Conservation (phyloP, 2,113 vertebrate genomes). For the Boulengeromyrus knoepffleri region DNA sequence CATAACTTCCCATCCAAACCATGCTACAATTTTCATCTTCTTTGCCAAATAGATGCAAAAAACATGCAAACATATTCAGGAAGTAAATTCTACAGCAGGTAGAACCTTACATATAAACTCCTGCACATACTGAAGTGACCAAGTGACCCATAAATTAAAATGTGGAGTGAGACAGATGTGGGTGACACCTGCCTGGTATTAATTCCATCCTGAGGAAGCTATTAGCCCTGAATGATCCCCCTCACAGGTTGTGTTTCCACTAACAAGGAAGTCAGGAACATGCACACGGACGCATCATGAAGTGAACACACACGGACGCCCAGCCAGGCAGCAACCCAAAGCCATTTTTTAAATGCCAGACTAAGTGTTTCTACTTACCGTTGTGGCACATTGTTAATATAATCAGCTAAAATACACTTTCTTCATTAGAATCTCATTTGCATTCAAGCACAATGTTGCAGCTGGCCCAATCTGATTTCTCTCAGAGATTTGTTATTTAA, state of each 20-base stretch:
- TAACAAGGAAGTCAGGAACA: background rate
- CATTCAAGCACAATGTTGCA: background rate
- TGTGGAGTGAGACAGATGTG: background rate
- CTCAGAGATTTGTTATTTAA: background rate
- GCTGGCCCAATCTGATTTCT: background rate
- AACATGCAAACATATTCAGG: background rate
- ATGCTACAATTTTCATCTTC: too few relatives aligned
- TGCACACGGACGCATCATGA: background rate
- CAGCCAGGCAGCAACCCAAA: background rate
- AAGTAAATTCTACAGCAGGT: background rate
- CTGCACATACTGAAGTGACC: background rate
- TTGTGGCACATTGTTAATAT: background rate
- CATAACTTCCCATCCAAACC: background rate
- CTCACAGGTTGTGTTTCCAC: background rate
- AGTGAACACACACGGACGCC: background rate
- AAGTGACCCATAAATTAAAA: background rate
- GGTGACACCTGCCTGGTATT: background rate
- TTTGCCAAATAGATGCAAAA: background rate
- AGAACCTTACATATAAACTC: background rate
- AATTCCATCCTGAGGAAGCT: background rate
- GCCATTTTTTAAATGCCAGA: background rate
- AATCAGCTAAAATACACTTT: background rate
- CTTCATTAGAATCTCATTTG: conserved; percentile 3
- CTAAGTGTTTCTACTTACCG: background rate
- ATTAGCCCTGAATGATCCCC: background rate